Conservation (phyloP, 2,888 invertebrate genomes). For the Spisula subtruncata region DNA sequence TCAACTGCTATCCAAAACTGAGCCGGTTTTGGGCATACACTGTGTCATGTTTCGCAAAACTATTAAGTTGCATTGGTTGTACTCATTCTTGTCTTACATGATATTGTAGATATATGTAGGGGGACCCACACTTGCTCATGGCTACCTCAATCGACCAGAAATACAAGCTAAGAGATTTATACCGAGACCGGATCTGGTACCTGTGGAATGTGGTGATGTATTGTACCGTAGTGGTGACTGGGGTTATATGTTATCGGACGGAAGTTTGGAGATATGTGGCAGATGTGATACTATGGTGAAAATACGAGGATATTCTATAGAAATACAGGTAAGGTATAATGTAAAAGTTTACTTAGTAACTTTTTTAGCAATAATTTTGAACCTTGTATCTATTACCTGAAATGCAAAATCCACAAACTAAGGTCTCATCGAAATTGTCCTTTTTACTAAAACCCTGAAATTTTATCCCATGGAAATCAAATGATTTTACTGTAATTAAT, state of each 20-base stretch:
- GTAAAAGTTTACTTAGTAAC: too few relatives aligned
- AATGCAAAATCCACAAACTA: too few relatives aligned
- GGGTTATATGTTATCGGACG: conserved; percentile 88
- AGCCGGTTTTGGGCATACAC: too few relatives aligned
- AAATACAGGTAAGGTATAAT: conserved; percentile 83
- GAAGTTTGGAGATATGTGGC: conserved; percentile 88
- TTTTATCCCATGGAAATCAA: too few relatives aligned
- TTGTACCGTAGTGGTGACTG: conserved; percentile 88
- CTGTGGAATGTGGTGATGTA: conserved; percentile 73
- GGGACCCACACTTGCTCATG: conserved; percentile 87
- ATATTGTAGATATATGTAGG: conserved; percentile 84
- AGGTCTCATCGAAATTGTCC: too few relatives aligned
- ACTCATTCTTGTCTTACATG: background rate
- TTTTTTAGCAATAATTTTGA: too few relatives aligned
- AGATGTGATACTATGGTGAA: conserved; percentile 88
- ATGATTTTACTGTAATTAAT: too few relatives aligned
- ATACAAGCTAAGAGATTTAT: conserved; percentile 85
- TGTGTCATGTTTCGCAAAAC: too few relatives aligned
- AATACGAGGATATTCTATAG: conserved; percentile 88
- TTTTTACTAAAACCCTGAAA: too few relatives aligned
- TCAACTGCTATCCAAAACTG: too few relatives aligned
- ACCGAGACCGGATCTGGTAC: conserved; percentile 76
- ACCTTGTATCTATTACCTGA: too few relatives aligned
- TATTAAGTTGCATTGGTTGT: too few relatives aligned
- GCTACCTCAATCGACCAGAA: conserved; percentile 88